Evolutionary conservation across 2,113 vertebrate genomes (phyloP).

Genomic region (Ginglymostoma cirratum): DNA sequence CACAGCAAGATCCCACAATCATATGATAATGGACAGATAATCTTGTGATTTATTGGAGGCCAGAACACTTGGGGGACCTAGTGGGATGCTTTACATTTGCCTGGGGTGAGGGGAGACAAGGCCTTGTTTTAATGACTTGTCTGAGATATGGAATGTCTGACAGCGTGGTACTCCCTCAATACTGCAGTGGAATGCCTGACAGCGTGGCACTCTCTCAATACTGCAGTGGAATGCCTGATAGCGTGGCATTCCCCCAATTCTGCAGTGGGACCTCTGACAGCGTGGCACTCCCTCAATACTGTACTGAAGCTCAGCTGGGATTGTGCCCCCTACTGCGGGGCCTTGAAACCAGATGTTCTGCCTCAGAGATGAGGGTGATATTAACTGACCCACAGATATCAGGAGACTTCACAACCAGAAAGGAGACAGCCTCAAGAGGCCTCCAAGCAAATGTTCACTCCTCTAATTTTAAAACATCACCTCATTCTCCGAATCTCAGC

Average conservation of each 20-base stretch:
- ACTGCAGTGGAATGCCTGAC: neutral
- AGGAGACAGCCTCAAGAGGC: neutral
- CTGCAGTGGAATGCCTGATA: neutral
- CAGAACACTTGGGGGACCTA: neutral
- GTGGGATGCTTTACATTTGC: too few species aligned
- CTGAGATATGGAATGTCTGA: too few species aligned
- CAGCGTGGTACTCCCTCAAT: neutral
- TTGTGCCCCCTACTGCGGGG: neutral
- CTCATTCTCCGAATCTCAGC: constrained; percentile 56
- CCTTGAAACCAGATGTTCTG: neutral
- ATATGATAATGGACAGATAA: neutral
- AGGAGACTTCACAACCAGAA: neutral
- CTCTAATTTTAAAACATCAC: constrained; percentile 48
- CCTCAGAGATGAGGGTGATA: neutral
- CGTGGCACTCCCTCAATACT: neutral
- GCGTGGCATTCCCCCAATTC: neutral
- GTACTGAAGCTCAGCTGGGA: neutral
- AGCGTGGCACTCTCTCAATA: neutral
- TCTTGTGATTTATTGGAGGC: neutral
- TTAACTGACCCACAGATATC: neutral
- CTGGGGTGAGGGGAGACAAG: neutral
- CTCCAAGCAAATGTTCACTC: too few species aligned
- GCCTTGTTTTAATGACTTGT: neutral
- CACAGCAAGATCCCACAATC: neutral
- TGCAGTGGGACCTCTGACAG: neutral